A percentile compares a stretch with the other conserved stretches of the same genome.
phyloP scores from a whole-genome alignment of 2,113 vertebrate species.

The Cololabis saira region DNA sequence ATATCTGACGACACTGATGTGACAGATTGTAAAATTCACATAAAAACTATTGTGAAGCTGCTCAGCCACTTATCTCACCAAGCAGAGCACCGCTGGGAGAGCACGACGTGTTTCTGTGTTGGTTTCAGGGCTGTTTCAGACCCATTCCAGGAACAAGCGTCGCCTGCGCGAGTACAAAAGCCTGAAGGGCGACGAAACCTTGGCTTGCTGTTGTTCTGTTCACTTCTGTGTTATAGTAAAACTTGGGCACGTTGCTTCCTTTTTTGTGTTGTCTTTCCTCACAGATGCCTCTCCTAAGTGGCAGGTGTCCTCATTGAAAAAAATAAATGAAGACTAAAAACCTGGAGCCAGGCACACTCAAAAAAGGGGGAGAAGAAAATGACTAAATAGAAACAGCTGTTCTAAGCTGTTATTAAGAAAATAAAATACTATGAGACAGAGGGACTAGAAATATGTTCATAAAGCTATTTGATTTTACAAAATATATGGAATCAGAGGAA shows the following conservation, averaged over 20 bases:
- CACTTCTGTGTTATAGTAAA: constrained; percentile 24
- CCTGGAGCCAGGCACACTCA: too few species aligned
- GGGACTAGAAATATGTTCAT: too few species aligned
- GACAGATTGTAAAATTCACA: constrained; percentile 25
- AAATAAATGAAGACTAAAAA: too few species aligned
- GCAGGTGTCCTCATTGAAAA: not conserved
- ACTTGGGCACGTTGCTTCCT: constrained; percentile 12
- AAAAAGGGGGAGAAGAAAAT: too few species aligned
- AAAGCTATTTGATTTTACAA: too few species aligned
- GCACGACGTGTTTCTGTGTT: constrained; percentile 20
- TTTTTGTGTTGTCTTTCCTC: constrained; percentile 7
- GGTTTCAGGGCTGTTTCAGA: constrained; percentile 45
- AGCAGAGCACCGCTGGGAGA: constrained; percentile 24
- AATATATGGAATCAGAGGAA: too few species aligned
- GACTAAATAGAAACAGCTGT: too few species aligned
- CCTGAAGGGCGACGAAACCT: constrained; percentile 57
- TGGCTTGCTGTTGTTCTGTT: constrained; percentile 37
- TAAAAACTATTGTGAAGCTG: constrained; percentile 19
- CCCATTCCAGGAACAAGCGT: constrained; percentile 51
- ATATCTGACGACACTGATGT: constrained; percentile 21
- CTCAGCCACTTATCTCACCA: constrained; percentile 10
- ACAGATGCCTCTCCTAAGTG: constrained; percentile 34
- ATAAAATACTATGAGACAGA: too few species aligned
- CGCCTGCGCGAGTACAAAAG: constrained; percentile 45
- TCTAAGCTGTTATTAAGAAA: too few species aligned